Evolutionary conservation across 2,113 vertebrate species (phyloP).

Genomic region (Sapayoa aenigma): DNA sequence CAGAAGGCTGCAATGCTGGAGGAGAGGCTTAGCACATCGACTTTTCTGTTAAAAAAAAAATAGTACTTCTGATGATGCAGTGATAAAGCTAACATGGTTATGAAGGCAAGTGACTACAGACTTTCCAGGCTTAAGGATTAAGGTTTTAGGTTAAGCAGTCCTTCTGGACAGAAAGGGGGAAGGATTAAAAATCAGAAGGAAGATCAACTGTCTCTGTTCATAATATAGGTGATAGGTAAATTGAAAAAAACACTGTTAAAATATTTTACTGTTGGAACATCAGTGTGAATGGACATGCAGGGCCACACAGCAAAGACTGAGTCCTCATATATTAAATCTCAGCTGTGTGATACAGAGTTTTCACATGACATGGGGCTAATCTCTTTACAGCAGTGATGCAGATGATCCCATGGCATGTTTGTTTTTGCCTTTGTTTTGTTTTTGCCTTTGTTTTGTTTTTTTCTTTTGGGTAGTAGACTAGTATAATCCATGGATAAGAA

Average conservation of each 20-base stretch:
- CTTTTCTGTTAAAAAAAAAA: constrained; percentile 57
- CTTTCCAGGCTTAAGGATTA: constrained; percentile 68
- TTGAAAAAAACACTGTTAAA: background rate
- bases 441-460: background rate
- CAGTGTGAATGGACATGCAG: background rate
- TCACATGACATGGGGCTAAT: constrained; percentile 14
- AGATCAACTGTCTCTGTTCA: constrained; percentile 32
- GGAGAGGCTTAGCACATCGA: constrained; percentile 69
- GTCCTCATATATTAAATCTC: background rate
- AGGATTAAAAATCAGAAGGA: constrained; percentile 66
- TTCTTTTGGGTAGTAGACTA: background rate
- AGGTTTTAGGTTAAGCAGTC: constrained; percentile 69
- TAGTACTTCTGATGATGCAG: constrained; percentile 41
- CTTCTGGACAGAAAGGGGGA: constrained; percentile 58
- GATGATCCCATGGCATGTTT: constrained; percentile 5
- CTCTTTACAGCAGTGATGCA: constrained; percentile 13
- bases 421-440: constrained; percentile 7
- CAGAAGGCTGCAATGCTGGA: constrained; percentile 59
- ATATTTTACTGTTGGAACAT: background rate
- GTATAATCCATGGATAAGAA: constrained; percentile 2
- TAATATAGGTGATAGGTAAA: constrained; percentile 44
- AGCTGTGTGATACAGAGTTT: background rate
- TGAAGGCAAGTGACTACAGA: constrained; percentile 66
- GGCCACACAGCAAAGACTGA: background rate
- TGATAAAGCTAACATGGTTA: constrained; percentile 63